A percentile compares a stretch with the other conserved stretches of the same genome.
phyloP scores from a whole-genome alignment of 2,888 invertebrate genomes.

The Diaprepes abbreviatus region DNA sequence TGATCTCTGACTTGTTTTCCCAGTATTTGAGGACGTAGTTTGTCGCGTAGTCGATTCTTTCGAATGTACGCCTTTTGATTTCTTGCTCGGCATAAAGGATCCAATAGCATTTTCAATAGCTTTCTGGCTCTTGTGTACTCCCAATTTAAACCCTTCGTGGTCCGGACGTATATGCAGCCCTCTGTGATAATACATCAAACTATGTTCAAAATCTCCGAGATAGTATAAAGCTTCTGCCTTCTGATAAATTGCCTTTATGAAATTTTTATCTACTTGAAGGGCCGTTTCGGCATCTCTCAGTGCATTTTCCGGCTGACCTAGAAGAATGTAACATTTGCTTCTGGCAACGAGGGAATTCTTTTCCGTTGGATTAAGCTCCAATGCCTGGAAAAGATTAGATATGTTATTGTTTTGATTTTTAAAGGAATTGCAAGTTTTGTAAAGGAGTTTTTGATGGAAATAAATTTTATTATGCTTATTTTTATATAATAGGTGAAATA shows the following conservation, averaged over 20 bases:
- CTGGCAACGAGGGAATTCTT: constrained; percentile 89
- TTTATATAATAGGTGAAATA: no score
- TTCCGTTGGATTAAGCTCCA: constrained; percentile 87
- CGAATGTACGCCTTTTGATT: constrained; percentile 19
- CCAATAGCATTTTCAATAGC: constrained; percentile 94
- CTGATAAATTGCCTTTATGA: constrained; percentile 83
- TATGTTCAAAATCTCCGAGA: constrained; percentile 93
- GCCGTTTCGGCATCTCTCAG: constrained; percentile 89
- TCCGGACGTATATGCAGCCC: constrained; percentile 89
- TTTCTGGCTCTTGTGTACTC: constrained; percentile 93
- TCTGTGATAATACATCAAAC: constrained; percentile 91
- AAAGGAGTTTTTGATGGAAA: not conserved
- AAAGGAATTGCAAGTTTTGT: not conserved
- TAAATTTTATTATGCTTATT: not conserved
- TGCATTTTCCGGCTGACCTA: constrained; percentile 88
- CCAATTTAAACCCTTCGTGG: constrained; percentile 80
- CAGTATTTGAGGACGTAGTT: constrained; percentile 31
- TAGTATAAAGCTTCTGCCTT: constrained; percentile 95
- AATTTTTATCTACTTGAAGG: constrained; percentile 79
- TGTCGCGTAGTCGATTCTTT: constrained; percentile 31
- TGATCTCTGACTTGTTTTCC: constrained; percentile 40
- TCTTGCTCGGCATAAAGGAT: constrained; percentile 52
- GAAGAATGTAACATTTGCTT: constrained; percentile 88
- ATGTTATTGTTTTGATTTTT: constrained; percentile 28
- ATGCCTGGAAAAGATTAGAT: constrained; percentile 75